Evolutionary conservation across 2,888 invertebrate genomes (phyloP).

Genomic region (Plusia festucae): DNA sequence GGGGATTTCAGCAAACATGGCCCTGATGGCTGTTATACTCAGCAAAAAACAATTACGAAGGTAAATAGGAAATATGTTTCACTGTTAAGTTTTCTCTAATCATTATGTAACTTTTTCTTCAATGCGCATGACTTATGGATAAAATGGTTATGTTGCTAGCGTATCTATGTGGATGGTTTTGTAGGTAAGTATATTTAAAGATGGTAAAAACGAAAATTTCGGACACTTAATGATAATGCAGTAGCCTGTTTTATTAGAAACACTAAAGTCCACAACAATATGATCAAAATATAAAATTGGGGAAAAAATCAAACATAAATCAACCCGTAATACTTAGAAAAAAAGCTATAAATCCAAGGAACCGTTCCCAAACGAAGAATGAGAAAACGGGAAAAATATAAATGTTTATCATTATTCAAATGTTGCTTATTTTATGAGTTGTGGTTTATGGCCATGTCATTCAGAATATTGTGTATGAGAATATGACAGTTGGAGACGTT

Average conservation of each 20-base stretch:
- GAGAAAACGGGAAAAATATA: conserved; percentile 50
- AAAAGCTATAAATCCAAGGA: conserved; percentile 48
- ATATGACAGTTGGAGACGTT: conserved; percentile 17
- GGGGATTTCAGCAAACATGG: conserved; percentile 94
- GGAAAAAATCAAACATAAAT: conserved; percentile 49
- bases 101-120: neutral
- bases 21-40: conserved; percentile 94
- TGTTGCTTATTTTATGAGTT: conserved; percentile 46
- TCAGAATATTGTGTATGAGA: conserved; percentile 20
- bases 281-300: conserved; percentile 42
- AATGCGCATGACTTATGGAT: neutral
- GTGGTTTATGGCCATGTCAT: conserved; percentile 30
- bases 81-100: neutral
- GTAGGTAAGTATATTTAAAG: neutral
- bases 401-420: conserved; percentile 60
- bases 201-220: conserved; percentile 8
- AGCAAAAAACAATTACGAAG: conserved; percentile 94
- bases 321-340: conserved; percentile 45
- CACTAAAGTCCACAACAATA: conserved; percentile 31
- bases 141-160: neutral
- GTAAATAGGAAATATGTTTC: conserved; percentile 78
- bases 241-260: conserved; percentile 27
- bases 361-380: conserved; percentile 38
- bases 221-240: conserved; percentile 29
- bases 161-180: neutral